Evolutionary conservation across 1,140 invertebrate species (phyloP), one percentile per base, ranked within the genome.

Genomic region (Micrasema longulum): DNA sequence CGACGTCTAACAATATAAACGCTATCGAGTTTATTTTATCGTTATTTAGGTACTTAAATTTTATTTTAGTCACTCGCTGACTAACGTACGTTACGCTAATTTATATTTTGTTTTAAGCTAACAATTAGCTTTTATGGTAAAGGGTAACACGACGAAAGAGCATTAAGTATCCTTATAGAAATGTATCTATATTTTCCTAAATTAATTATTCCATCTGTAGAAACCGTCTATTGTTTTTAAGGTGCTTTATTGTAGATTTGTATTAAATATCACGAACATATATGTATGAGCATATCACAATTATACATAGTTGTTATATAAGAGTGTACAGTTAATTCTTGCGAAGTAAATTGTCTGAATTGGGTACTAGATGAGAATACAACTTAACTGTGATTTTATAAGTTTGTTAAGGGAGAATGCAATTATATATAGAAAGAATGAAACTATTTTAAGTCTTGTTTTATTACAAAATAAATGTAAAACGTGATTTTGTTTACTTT

Each of bases 31-130:
- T 75, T 75, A 71, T 48, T 60, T 71, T 75, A 67, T 53, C 50
- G 69, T 70, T 75, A 70, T 60, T 69, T 75, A 75, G 74, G 74
- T 75, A 75, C 74, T 75, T 75, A 75, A 72, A 75, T 41, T 38
- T 74, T 74, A 57, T 74, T 71, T 67, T 65, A 26, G 38, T 66
- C 48, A 45, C 63, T 65, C 43, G n/a, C 20, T 26, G 52, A 63
- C 48, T 66, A 60, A 71, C 26, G 12, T 48, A 64, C 41, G 47
- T 71, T 71, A 64, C 55, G 71, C 66, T 75, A 67, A 71, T 71
- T 63, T 74, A 64, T 41, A 71, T 41, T 67, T 62, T 48, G 36
- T 70, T 48, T 52, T 11, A 64, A 52, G 48, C 20, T 66, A 52
- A 52, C 48, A 53, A 1, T 36, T 52, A 66, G 62, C 26, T 60